Evolutionary conservation across 2,797 vertebrate species (phyloP).

Genomic region (Danio aesculapii): DNA sequence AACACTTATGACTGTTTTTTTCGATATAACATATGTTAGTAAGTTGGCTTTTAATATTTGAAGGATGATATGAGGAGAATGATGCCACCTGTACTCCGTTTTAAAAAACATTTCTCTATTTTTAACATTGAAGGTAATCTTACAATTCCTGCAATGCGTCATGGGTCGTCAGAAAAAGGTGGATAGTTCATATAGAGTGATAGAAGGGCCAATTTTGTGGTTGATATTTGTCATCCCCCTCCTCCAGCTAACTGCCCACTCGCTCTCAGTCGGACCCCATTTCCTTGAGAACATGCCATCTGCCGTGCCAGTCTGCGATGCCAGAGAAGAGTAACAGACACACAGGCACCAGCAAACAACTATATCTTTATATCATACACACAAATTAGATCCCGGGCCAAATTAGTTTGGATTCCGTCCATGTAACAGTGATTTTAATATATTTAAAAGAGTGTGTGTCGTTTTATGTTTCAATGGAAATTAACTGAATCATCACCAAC

Average conservation of each 20-base stretch:
- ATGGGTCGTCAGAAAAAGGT: too few relatives aligned
- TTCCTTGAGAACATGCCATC: constrained; percentile 57
- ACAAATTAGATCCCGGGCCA: constrained; percentile 39
- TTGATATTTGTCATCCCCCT: constrained; percentile 32
- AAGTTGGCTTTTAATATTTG: too few relatives aligned
- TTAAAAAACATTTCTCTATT: too few relatives aligned
- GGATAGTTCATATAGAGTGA: neutral
- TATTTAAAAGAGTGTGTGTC: constrained; percentile 12
- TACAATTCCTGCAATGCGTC: too few relatives aligned
- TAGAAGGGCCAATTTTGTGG: constrained; percentile 25
- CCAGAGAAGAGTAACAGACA: constrained; percentile 45
- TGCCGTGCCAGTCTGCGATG: constrained; percentile 51
- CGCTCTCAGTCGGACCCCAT: constrained; percentile 36
- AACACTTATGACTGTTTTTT: too few relatives aligned
- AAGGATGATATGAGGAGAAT: too few relatives aligned
- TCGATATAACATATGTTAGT: too few relatives aligned
- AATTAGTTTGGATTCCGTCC: constrained; percentile 24
- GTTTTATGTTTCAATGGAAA: constrained; percentile 28
- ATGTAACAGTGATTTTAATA: constrained; percentile 13
- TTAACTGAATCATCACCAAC: constrained; percentile 28
- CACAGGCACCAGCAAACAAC: constrained; percentile 38
- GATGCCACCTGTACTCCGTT: too few relatives aligned
- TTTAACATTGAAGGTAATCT: too few relatives aligned
- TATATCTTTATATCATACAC: constrained; percentile 27
- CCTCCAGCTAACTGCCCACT: constrained; percentile 39